phyloP scores from a whole-genome alignment of 2,797 vertebrate genomes.

The Falco naumanni region DNA sequence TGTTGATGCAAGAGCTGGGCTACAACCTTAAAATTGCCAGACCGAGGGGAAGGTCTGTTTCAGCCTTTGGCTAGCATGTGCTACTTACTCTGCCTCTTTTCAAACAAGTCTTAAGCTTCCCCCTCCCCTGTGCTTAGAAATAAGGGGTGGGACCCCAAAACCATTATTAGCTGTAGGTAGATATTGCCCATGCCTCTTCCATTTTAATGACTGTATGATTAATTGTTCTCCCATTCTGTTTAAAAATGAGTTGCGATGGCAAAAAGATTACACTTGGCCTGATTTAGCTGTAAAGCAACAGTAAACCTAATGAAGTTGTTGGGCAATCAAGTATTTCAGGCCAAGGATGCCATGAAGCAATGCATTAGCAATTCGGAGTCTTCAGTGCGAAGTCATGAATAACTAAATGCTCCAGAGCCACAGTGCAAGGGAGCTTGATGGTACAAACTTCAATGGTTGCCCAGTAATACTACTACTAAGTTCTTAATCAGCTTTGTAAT shows the following conservation, averaged over 20 bases:
- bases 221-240: background rate
- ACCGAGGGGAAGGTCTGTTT: background rate
- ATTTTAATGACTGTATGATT: background rate
- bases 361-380: background rate
- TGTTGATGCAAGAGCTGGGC: background rate
- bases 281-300: background rate
- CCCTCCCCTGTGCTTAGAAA: background rate
- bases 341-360: background rate
- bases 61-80: background rate
- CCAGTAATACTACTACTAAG: background rate
- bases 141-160: background rate
- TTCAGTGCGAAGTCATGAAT: background rate
- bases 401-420: background rate
- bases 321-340: background rate
- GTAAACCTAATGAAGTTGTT: background rate
- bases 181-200: background rate
- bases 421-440: background rate
- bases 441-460: background rate
- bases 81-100: background rate
- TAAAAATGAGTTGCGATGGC: background rate
- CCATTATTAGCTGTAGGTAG: fast-evolving
- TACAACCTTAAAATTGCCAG: background rate
- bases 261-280: background rate
- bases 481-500: background rate
- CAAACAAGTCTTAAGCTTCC: background rate